Base-by-base conservation (phyloP, 1,140 invertebrate species). In the Nylanderia fulva region DNA sequence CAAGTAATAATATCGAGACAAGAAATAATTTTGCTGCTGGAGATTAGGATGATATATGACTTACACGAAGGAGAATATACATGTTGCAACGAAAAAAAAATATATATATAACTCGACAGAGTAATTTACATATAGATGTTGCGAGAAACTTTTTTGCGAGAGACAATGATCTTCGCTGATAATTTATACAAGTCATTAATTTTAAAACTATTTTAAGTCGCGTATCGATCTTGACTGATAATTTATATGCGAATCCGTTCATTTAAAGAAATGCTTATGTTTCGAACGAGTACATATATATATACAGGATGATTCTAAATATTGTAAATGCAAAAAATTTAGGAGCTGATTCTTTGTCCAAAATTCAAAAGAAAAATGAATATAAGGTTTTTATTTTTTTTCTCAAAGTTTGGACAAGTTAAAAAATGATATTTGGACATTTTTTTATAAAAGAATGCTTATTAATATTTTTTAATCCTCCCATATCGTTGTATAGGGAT, bases 231-330 rank as follows among this genome's bases (percentile, higher is more conserved):
- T 39, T 11, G n/a, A 29, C 45, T 29, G 45, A 79, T 39, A 68
- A 79, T 54, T 79, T 79, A 79, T 69, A 79, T 4, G 63, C 15
- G n/a, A 68, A 36, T 39, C 77, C 58, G 71, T 33, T 82, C 15
- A 45, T 82, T 82, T 82, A 5, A 36, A 7, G 15, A 69, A 29
- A 33, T 56, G 48, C 39, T 42, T 33, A 48, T 80, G 33, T 56
- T 71, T 29, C 27, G 63, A 58, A 24, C 42, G 64, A 69, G 56
- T 29, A 29, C 42, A 58, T 80, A 33, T 3, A 33, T 33, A 33
- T 33, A 33, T 33, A n/a, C n/a, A n/a, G n/a, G n/a, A n/a, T n/a
- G n/a, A n/a, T n/a, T n/a, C n/a, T n/a, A n/a, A n/a, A n/a, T n/a
- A n/a, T n/a, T n/a, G n/a, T n/a, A n/a, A n/a, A n/a, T n/a, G n/a